Evolutionary conservation across 37 sponge, comb jelly and placozoan species (phyloP), one percentile per base, ranked within the genome.

Genomic region (Sycon ciliatum): DNA sequence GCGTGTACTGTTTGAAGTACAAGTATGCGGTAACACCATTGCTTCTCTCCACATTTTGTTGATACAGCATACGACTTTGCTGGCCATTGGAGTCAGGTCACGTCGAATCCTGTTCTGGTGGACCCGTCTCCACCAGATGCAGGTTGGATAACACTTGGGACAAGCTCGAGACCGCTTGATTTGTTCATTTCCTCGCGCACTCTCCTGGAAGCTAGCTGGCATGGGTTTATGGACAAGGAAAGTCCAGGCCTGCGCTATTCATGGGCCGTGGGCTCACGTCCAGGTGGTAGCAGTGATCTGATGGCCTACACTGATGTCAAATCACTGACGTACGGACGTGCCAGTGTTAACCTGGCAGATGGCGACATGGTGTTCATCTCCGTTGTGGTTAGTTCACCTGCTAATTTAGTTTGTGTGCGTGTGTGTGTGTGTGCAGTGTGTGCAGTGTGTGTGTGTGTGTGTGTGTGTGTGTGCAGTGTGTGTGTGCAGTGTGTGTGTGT

Each of bases 91-190:
- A 69, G 53, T 29, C 22, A 56, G 42, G 36, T 36, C 24, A 27
- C 36, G 30, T 80, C 81, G 27, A 35, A 24, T 16, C 61, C 65
- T 28, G 65, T 83, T 23, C 80, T 67, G 6, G 46, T 83, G 31
- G 88, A 87, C 39, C 54, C 65, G 34, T 83, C 78, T 30, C 81
- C 88, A 32, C 88, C 88, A 9, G 63, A 32, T 34, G 9, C 74
- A 28, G 33, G 52, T 2, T 27, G 34, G 13, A 11, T 80, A 0
- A 74, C 69, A 78, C 11, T 80, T 1, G 53, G 23, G 20, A 28
- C 62, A 26, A 4, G 39, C 0, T n/a, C n/a, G n/a, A n/a, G n/a
- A n/a, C n/a, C n/a, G n/a, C n/a, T n/a, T n/a, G n/a, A n/a, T n/a
- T 27, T n/a, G 0, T 7, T 22, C 0, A 9, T 32, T 27, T 26